These are phyloP conservation scores for Drosophila quadrilineata DNA, from an alignment of 1,140 invertebrate species.

Conservation along the genomic window DNA sequence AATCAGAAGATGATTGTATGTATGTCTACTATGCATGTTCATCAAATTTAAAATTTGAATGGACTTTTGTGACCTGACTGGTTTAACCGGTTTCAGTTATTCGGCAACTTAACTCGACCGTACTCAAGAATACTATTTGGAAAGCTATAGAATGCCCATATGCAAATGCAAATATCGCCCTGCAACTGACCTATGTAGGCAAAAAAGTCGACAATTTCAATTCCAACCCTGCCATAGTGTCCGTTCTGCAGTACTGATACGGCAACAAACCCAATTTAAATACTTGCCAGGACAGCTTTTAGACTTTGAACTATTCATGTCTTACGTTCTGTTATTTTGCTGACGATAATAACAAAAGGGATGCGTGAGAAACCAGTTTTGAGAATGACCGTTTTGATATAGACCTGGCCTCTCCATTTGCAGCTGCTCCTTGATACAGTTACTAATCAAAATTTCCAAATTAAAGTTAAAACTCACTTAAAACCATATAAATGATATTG, in stretches of 20 bases:
- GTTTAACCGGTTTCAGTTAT: constrained; percentile 33
- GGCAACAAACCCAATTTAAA: constrained; percentile 40
- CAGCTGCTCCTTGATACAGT: no score
- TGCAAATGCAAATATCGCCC: constrained; percentile 21
- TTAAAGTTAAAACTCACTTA: no score
- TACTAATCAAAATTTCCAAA: no score
- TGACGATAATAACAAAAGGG: constrained; percentile 13
- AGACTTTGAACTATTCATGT: constrained; percentile 1
- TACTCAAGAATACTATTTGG: not conserved
- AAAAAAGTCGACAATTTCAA: constrained; percentile 22
- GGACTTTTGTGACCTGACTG: constrained; percentile 6
- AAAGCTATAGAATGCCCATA: constrained; percentile 5
- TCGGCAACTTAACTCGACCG: not conserved
- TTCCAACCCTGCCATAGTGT: constrained; percentile 22
- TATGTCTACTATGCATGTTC: not conserved
- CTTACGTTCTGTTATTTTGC: not conserved
- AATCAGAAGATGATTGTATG: not conserved
- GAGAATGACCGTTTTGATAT: constrained; percentile 48
- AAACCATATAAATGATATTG: no score
- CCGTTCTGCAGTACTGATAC: constrained; percentile 9
- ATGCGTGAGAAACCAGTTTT: constrained; percentile 74
- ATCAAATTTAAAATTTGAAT: no score
- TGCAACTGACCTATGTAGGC: constrained; percentile 39
- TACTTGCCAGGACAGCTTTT: constrained; percentile 36
- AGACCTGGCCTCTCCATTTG: not conserved